A percentile compares a stretch with the other conserved stretches of the same genome.
Conservation (phyloP, 2,797 vertebrate genomes). For the Dendrocincla fuliginosa region DNA sequence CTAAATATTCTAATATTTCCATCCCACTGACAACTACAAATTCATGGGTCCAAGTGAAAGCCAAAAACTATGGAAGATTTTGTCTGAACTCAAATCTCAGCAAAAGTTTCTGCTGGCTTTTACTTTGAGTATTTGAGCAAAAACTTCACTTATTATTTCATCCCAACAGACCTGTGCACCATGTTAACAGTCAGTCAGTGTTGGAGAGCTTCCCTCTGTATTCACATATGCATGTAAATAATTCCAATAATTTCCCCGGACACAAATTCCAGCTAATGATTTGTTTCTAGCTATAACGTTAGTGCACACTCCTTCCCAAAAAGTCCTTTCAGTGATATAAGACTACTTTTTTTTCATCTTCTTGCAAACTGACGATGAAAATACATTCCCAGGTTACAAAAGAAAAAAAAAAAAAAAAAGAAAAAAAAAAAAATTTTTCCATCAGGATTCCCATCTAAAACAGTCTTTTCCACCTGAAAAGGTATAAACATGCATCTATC, state of each 20-base stretch:
- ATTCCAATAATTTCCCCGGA: slow-evolving; percentile 38
- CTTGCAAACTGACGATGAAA: not conserved
- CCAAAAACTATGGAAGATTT: not conserved
- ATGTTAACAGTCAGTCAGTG: not conserved
- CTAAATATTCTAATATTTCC: not conserved
- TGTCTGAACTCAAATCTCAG: not conserved
- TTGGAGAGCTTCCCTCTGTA: not conserved
- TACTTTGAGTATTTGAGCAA: not conserved
- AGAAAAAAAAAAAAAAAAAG: not conserved
- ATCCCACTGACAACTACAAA: not conserved
- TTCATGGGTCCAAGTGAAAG: not conserved
- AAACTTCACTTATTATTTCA: slow-evolving; percentile 1
- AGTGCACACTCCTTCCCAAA: not conserved
- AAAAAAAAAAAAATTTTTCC: not conserved
- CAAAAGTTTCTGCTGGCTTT: not conserved
- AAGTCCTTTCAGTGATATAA: not conserved
- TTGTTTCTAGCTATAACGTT: slow-evolving; percentile 29
- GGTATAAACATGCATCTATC: not conserved
- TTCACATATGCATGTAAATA: slow-evolving; percentile 11
- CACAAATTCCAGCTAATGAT: slow-evolving; percentile 18
- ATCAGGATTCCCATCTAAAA: not conserved
- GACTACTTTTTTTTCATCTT: not conserved
- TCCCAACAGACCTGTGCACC: not conserved
- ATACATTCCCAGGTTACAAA: not conserved
- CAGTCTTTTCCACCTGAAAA: not conserved